phyloP scores from a whole-genome alignment of 1,140 invertebrate genomes.

The Drosophila insularis region DNA sequence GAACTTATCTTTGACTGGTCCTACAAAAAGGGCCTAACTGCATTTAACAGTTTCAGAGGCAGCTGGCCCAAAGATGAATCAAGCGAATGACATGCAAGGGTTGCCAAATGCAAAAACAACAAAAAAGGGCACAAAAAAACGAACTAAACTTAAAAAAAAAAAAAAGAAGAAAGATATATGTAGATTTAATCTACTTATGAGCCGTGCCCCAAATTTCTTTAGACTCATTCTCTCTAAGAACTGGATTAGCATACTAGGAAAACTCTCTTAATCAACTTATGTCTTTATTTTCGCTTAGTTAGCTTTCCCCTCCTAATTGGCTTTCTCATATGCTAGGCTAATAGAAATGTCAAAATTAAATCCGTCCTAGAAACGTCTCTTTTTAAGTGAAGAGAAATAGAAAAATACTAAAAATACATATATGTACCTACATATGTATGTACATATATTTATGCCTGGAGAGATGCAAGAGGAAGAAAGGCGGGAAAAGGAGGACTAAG shows the following conservation, averaged over 20 bases:
- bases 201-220: no score
- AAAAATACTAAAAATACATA: no score
- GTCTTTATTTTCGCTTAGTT: constrained; percentile 5
- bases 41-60: constrained; percentile 62
- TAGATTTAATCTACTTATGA: neutral
- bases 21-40: constrained; percentile 48
- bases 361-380: constrained; percentile 48
- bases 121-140: neutral
- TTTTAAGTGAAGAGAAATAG: constrained; percentile 7
- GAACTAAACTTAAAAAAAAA: neutral
- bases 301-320: constrained; percentile 36
- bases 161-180: constrained; percentile 19
- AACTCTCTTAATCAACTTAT: neutral
- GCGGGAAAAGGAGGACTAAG: constrained; percentile 41
- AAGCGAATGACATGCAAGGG: constrained; percentile 37
- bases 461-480: neutral
- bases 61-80: constrained; percentile 45
- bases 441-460: constrained; percentile 41
- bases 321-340: constrained; percentile 26
- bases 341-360: constrained; percentile 55
- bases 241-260: neutral
- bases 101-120: neutral
- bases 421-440: neutral
- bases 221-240: neutral
- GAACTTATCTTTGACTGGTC: constrained; percentile 43